Evolutionary conservation across 2,888 invertebrate genomes (phyloP), one percentile per base, ranked within the genome.

Genomic region (Pristionchus exspectatus): DNA sequence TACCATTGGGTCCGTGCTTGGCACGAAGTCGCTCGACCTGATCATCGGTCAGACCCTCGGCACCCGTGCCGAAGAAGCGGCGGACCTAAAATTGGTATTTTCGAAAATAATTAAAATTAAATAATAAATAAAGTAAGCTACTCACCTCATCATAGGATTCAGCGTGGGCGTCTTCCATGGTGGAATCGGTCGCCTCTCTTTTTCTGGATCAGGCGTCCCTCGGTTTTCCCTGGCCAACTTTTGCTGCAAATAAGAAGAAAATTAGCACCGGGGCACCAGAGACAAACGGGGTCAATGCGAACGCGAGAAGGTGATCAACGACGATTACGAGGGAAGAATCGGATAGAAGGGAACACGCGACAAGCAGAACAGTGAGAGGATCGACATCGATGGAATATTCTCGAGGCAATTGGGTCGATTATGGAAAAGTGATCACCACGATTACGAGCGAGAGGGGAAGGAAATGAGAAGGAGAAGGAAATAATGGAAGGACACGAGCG

Each of bases 1-100:
- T 96, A 99, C 99, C 99, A 96, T 99, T 99, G 96, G 98, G 98
- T 96, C 99, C 99, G 97, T 99, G 99, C 97, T 98, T 99, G 95
- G 98, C 98, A 96, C 98, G 97, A 96, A 97, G 97, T 95, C 97
- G 97, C 96, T 97, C 98, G 92, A 99, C 97, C 97, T 99, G 99
- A 95, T 98, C 98, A 94, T 97, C 96, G 93, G 97, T 96, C 95
- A 99, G 97, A 96, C 99, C 99, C 96, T 95, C 95, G 16, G 91
- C 90, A 54, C 94, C 93, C 74, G 95, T 95, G 56, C 91, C 92
- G 91, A 94, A 95, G 91, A 93, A 94, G 87, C 91, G 92, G 91
- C 91, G 92, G 90, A 92, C 92, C 93, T 93, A 77, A 69, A 92
- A 44, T 33, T 44, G 44, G 4, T 38, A 44, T 38, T 77, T 88